These are phyloP conservation scores for Urocitellus parryii DNA, from an alignment of 2,113 vertebrate genomes.

Conservation along the genomic window DNA sequence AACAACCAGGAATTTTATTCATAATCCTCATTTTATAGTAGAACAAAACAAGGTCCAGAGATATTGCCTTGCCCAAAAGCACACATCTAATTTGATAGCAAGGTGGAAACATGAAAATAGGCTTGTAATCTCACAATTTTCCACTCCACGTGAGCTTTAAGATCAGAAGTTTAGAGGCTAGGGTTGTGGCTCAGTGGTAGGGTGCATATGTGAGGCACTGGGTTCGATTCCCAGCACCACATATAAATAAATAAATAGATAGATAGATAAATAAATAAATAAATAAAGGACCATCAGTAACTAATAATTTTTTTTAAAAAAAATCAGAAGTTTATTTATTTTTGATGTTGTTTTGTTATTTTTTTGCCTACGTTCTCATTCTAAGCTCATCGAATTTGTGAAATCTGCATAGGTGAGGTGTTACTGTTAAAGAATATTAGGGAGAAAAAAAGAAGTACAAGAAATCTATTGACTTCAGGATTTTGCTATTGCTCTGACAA, in stretches of 20 bases:
- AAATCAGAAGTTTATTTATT: conserved; percentile 11
- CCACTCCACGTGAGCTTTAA: conserved; percentile 19
- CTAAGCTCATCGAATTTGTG: neutral
- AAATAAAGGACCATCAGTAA: too few relatives aligned
- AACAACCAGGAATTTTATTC: conserved; percentile 1
- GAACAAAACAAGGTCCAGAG: conserved; percentile 36
- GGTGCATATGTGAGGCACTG: too few relatives aligned
- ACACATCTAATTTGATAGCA: conserved; percentile 52
- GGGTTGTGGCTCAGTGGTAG: too few relatives aligned
- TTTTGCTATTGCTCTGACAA: conserved; percentile 29
- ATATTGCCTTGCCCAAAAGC: conserved; percentile 15
- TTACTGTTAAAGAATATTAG: conserved; percentile 17
- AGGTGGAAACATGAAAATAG: conserved; percentile 43
- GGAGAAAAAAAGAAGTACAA: neutral
- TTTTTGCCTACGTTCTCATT: conserved; percentile 51
- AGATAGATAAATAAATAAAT: too few relatives aligned
- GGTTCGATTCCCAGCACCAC: too few relatives aligned
- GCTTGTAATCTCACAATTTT: conserved; percentile 51
- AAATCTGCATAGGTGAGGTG: neutral
- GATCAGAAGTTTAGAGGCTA: neutral
- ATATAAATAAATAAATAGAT: too few relatives aligned
- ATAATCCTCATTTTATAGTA: conserved; percentile 2
- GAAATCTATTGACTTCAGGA: conserved; percentile 19
- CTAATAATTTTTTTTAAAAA: neutral
- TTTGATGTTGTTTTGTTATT: conserved; percentile 28